phyloP scores from a whole-genome alignment of 2,888 invertebrate species.

The Zelleria hepariella region DNA sequence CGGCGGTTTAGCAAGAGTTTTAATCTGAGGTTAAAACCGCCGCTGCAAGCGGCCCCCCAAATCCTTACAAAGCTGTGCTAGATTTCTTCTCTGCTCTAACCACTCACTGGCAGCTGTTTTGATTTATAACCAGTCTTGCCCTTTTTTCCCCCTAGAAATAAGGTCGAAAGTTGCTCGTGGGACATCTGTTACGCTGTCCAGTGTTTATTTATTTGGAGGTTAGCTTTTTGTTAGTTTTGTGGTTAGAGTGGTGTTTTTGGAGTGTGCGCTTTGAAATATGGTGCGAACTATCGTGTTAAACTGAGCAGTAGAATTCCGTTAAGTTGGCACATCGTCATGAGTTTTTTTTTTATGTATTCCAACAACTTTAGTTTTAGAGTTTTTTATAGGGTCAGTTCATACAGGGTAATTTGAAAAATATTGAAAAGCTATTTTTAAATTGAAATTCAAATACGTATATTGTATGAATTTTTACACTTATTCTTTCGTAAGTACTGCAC shows the following conservation, averaged over 20 bases:
- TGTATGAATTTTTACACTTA: too few species aligned
- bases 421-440: too few species aligned
- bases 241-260: neutral
- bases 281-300: neutral
- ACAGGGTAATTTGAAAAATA: too few species aligned
- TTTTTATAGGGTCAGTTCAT: too few species aligned
- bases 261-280: neutral
- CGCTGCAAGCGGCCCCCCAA: neutral
- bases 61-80: neutral
- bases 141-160: neutral
- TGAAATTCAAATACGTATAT: too few species aligned
- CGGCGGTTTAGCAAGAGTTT: too few species aligned
- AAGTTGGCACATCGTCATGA: neutral
- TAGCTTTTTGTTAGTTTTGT: neutral
- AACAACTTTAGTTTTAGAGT: neutral
- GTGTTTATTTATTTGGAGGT: neutral
- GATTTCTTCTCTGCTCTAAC: neutral
- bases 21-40: too few species aligned
- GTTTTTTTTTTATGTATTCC: too few species aligned
- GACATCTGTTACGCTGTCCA: neutral
- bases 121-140: neutral
- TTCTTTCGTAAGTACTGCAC: too few species aligned
- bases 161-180: neutral
- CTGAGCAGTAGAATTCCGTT: neutral
- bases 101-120: neutral